Evolutionary conservation across 2,113 vertebrate species (phyloP).

Genomic region (Cebus imitator): DNA sequence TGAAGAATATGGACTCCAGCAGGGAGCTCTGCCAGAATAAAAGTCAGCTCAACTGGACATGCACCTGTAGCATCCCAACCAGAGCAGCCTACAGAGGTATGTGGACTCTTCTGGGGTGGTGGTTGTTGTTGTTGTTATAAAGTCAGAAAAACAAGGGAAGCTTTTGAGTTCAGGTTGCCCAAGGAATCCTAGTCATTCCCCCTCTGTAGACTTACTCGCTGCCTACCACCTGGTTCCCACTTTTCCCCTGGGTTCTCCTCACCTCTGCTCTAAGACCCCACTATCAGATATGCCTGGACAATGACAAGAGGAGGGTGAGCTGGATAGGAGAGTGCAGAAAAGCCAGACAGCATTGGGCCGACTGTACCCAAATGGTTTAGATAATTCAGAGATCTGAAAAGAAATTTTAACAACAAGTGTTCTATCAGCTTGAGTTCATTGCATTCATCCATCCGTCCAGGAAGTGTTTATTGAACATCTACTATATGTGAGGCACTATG

Average conservation of each 20-base stretch:
- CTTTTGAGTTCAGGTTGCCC: background rate
- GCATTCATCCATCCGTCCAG: background rate
- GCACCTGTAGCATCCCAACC: slow-evolving; percentile 50
- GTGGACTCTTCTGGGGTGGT: background rate
- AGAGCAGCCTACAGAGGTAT: slow-evolving; percentile 50
- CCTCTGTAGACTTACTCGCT: background rate
- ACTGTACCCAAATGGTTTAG: background rate
- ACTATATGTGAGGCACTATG: background rate
- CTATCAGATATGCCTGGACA: background rate
- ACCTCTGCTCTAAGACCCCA: background rate
- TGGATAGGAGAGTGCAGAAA: background rate
- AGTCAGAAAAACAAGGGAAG: background rate
- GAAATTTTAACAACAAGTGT: background rate
- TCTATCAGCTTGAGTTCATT: background rate
- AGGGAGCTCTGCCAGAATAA: slow-evolving; percentile 49
- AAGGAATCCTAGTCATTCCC: background rate
- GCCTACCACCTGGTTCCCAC: background rate
- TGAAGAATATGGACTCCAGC: slow-evolving; percentile 5
- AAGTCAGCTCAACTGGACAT: background rate
- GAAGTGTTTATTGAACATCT: background rate
- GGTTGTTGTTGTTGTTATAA: background rate
- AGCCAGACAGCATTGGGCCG: background rate
- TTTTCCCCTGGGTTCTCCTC: background rate
- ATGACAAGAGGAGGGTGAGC: background rate
- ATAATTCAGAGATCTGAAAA: background rate